These are phyloP conservation scores for Eueremaeus valkanovi DNA, from an alignment of 2,888 invertebrate genomes.

Conservation along the genomic window DNA sequence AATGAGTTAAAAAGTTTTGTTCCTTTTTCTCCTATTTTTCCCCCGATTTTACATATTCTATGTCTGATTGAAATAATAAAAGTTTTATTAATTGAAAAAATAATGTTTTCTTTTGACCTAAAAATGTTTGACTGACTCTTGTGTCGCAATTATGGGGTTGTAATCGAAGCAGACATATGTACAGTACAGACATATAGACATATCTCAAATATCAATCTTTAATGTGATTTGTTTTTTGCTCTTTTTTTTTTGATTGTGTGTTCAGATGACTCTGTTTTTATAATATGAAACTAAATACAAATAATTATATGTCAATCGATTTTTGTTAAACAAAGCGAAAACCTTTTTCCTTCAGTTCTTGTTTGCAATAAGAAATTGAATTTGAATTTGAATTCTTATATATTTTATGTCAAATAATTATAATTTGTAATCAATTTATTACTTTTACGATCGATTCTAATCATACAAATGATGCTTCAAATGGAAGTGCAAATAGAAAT, in stretches of 20 bases:
- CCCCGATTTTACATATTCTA: constrained; percentile 12
- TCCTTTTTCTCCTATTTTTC: background rate
- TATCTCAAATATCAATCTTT: constrained; percentile 20
- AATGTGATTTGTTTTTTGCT: no score
- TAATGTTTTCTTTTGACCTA: background rate
- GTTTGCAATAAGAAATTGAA: no score
- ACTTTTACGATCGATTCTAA: background rate
- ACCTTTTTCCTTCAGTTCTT: no score
- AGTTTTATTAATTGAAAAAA: no score
- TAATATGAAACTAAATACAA: no score
- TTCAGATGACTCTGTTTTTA: constrained; percentile 17
- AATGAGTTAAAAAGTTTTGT: background rate
- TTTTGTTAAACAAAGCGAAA: background rate
- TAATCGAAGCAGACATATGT: constrained; percentile 16
- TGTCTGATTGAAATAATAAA: background rate
- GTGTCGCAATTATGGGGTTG: background rate
- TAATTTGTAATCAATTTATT: background rate
- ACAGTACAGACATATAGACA: constrained; percentile 19
- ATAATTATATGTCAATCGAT: no score
- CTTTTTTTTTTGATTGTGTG: constrained; percentile 35
- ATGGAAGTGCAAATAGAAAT: background rate
- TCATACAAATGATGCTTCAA: constrained; percentile 11
- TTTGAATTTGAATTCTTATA: no score
- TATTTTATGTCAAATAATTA: background rate
- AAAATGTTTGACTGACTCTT: constrained; percentile 11